Evolutionary conservation across 2,888 invertebrate genomes (phyloP).

Genomic region (Dasysyrphus albostriatus): DNA sequence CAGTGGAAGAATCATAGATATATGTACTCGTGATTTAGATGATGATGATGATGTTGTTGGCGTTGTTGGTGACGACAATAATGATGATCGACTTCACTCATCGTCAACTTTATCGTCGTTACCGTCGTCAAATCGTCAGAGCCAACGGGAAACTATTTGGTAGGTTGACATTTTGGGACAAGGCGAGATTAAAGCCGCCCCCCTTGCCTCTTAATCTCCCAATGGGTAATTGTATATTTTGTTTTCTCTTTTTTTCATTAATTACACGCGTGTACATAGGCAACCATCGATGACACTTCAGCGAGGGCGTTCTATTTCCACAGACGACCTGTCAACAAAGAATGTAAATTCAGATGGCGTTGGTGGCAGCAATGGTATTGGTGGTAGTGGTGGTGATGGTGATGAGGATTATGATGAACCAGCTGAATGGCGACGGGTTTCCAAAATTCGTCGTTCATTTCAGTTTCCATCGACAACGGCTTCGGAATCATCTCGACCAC

Average conservation of each 20-base stretch:
- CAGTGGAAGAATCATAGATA: conserved; percentile 79
- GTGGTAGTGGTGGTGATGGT: conserved; percentile 83
- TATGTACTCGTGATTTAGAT: conserved; percentile 79
- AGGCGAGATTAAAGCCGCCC: not conserved
- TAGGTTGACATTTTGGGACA: conserved; percentile 49
- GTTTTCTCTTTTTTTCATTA: conserved; percentile 41
- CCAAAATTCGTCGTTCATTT: conserved; percentile 87
- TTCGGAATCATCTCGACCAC: conserved; percentile 76
- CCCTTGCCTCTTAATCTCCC: not conserved
- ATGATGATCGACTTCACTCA: conserved; percentile 76
- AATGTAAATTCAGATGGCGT: conserved; percentile 77
- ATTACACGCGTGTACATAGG: conserved; percentile 41
- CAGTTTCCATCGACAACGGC: conserved; percentile 86
- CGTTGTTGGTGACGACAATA: conserved; percentile 79
- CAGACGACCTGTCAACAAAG: conserved; percentile 85
- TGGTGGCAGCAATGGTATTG: conserved; percentile 45
- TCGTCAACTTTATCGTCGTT: conserved; percentile 65
- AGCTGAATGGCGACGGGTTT: conserved; percentile 88
- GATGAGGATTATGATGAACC: conserved; percentile 83
- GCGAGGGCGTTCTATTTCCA: conserved; percentile 83
- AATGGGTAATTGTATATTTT: conserved; percentile 8
- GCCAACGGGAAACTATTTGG: conserved; percentile 65
- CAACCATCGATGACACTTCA: conserved; percentile 80
- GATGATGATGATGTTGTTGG: conserved; percentile 79
- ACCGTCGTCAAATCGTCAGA: conserved; percentile 70